These are phyloP conservation scores for Carollia perspicillata DNA, from an alignment of 2,113 vertebrate species.

Conservation along the genomic window DNA sequence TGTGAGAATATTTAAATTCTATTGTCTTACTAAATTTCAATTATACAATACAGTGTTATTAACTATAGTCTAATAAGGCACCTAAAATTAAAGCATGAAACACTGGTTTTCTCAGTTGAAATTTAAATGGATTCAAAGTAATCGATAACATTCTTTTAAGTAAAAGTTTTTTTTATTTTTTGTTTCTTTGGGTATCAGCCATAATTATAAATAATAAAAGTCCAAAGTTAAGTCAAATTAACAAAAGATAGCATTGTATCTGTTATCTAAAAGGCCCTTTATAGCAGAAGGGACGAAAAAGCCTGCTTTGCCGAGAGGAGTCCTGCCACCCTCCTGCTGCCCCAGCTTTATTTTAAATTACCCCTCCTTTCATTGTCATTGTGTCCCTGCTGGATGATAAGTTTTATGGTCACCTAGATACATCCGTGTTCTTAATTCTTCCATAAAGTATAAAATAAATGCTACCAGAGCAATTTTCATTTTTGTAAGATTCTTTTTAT, in stretches of 20 bases:
- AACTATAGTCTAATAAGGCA: background rate
- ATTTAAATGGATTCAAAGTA: constrained; percentile 2
- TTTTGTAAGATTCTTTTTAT: background rate
- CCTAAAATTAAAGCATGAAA: background rate
- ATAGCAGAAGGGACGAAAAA: background rate
- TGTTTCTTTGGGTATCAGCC: background rate
- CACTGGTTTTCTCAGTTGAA: background rate
- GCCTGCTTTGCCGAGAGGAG: background rate
- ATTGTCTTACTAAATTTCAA: background rate
- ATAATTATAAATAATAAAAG: background rate
- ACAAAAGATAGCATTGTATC: background rate
- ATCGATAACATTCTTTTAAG: background rate
- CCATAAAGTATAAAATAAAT: background rate
- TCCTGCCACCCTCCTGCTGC: background rate
- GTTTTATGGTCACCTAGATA: background rate
- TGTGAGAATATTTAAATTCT: background rate
- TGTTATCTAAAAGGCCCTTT: background rate
- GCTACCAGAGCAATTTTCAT: background rate
- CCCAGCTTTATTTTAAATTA: background rate
- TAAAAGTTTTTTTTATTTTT: background rate
- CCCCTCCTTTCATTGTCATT: background rate
- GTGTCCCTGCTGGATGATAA: background rate
- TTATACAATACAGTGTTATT: background rate
- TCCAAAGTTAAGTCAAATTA: background rate
- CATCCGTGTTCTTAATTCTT: background rate